A percentile compares a stretch with the other conserved stretches of the same genome.
phyloP scores from a whole-genome alignment of 2,113 vertebrate species.

The Rhipidura dahli region DNA sequence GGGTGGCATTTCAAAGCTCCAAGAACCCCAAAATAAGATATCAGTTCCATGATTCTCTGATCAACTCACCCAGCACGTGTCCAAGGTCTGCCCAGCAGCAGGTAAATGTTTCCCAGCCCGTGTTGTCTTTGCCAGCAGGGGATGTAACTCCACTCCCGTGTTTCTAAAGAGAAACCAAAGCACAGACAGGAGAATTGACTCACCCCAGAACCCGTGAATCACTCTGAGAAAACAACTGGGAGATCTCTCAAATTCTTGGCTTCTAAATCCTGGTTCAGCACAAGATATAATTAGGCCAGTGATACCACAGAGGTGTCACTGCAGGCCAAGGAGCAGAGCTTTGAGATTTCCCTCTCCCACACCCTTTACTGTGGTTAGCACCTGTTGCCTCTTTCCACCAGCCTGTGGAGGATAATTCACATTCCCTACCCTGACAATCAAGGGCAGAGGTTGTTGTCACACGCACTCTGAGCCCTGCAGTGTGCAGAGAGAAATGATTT shows the following conservation, averaged over 20 bases:
- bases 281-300: constrained; percentile 23
- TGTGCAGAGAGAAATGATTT: not conserved
- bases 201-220: constrained; percentile 28
- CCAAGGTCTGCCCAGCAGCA: not conserved
- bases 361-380: not conserved
- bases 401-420: not conserved
- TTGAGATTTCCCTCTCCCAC: not conserved
- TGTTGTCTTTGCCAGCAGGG: not conserved
- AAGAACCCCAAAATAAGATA: not conserved
- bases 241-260: constrained; percentile 32
- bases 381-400: not conserved
- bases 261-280: not conserved
- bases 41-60: not conserved
- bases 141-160: not conserved
- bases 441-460: not conserved
- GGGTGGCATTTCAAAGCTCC: not conserved
- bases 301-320: constrained; percentile 2
- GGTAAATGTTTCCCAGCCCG: not conserved
- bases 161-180: constrained; percentile 31
- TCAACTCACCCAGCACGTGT: not conserved
- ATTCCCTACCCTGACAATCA: not conserved
- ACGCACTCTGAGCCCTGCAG: not conserved
- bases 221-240: constrained; percentile 20
- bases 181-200: constrained; percentile 8
- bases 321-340: not conserved